Evolutionary conservation across 1,140 invertebrate genomes (phyloP), one percentile per base, ranked within the genome.

Genomic region (Macrotrachela quadricornifera): DNA sequence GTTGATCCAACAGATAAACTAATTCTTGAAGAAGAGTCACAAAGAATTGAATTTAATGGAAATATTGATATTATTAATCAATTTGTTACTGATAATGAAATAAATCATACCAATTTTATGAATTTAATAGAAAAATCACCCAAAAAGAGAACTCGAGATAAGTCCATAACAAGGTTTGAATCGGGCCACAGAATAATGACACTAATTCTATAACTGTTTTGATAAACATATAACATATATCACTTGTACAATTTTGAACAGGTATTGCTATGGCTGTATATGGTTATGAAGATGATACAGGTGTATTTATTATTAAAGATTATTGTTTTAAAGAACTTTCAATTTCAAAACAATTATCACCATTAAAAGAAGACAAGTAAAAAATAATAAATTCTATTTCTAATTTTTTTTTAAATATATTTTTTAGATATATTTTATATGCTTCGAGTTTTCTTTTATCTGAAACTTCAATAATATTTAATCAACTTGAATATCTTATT

Each of bases 21-120:
- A 30, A 84, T 85, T 54, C 69, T 95, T 48, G 87, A 95, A 72
- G 85, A 92, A 76, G 84, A 90, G 63, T 65, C 83, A 38, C 83
- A 91, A 63, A 76, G 85, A 60, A 83, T 90, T 56, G 76, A 78
- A 56, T 67, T 94, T 48, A 64, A 76, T 55, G 80, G 82, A 14
- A 74, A 78, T 43, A 59, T 74, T 14, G 64, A 70, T 51, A 60
- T 67, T n/a, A n/a, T n/a, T 18, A 53, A 64, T 30, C 58, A 56
- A 8, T 60, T 66, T 51, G 69, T 74, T 16, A 76, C 74, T 60
- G 74, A 74, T n/a, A 30, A n/a, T n/a, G n/a, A n/a, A n/a, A n/a
- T n/a, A n/a, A n/a, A n/a, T n/a, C n/a, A n/a, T n/a, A n/a, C n/a
- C n/a, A n/a, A n/a, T n/a, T n/a, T n/a, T 30, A 30, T 30, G 8